phyloP scores from a whole-genome alignment of 2,888 invertebrate species.

The Tethea ocularis region DNA sequence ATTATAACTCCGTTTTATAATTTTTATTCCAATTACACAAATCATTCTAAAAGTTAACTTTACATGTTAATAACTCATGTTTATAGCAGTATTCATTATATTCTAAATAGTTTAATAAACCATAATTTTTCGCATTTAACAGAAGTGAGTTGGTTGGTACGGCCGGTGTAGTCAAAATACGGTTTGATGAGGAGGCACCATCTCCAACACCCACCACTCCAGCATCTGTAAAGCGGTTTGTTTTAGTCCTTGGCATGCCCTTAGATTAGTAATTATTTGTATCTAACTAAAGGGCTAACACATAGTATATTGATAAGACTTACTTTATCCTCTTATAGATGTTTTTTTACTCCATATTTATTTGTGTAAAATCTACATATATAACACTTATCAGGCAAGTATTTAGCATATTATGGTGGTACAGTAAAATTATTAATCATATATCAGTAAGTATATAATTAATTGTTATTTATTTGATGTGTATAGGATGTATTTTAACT shows the following conservation, averaged over 20 bases:
- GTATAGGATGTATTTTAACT: background rate
- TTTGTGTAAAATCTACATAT: background rate
- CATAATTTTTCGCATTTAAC: slow-evolving; percentile 63
- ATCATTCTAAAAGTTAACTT: background rate
- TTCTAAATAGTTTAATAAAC: slow-evolving; percentile 14
- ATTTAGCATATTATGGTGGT: background rate
- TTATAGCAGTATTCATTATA: slow-evolving; percentile 5
- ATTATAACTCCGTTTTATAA: too few relatives aligned
- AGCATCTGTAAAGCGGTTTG: slow-evolving; percentile 82
- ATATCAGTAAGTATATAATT: background rate
- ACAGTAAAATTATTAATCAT: background rate
- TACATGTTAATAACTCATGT: slow-evolving; percentile 18
- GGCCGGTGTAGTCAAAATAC: slow-evolving; percentile 85
- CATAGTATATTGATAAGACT: slow-evolving; percentile 21
- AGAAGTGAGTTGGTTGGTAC: slow-evolving; percentile 86
- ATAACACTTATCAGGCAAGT: background rate
- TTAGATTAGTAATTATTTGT: slow-evolving; percentile 49
- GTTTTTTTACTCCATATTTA: background rate
- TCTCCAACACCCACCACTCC: slow-evolving; percentile 81
- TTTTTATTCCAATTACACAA: too few relatives aligned
- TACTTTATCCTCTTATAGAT: background rate
- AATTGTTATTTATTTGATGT: background rate
- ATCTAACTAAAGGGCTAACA: slow-evolving; percentile 72
- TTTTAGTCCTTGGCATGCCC: slow-evolving; percentile 68
- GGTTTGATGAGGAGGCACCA: slow-evolving; percentile 78